Evolutionary conservation across 2,888 invertebrate species (phyloP), one percentile per base, ranked within the genome.

Genomic region (Sarcophaga carnaria): DNA sequence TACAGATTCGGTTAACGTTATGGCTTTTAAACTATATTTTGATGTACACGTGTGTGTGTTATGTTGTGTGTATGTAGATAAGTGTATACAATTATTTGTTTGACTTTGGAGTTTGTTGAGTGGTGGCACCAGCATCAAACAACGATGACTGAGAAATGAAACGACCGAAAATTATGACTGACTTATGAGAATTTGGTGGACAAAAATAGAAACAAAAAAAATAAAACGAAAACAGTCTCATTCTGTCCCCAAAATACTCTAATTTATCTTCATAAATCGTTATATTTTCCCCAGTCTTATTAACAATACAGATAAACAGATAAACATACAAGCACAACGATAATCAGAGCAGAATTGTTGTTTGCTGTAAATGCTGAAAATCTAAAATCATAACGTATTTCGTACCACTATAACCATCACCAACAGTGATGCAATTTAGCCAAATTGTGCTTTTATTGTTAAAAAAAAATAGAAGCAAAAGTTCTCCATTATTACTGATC

Each of bases 241-340:
- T 79, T 87, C 81, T 84, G 81, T 87, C 75, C 71, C 83, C 78
- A 71, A 87, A 87, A 84, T 81, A 63, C n/a, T 49, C 49, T 81
- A 79, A 84, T 87, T 81, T 87, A 87, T 87, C 87, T 81, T 84
- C 78, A 87, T 87, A 87, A 87, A 84, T 87, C 75, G 80, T 81
- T 75, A 45, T 75, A 80, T 86, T 72, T 49, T n/a, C 22, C 25
- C 54, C 12, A 67, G 45, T 83, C 78, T 75, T 86, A 74, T 80
- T 80, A 83, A 81, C 70, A 63, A 76, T 62, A 72, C 71, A 76
- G 62, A 75, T 20, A 71, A 22, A 54, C 37, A 37, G 54, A 54
- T 54, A 14, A 54, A 12, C 54, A 14, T 17, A 14, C 54, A 54
- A 54, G 17, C 54, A 17, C 17, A 17, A 17, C 17, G 54, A 54